A percentile compares a stretch with the other conserved stretches of the same genome.
Evolutionary conservation across 2,113 vertebrate genomes (phyloP).

Genomic region (Pteropus alecto): DNA sequence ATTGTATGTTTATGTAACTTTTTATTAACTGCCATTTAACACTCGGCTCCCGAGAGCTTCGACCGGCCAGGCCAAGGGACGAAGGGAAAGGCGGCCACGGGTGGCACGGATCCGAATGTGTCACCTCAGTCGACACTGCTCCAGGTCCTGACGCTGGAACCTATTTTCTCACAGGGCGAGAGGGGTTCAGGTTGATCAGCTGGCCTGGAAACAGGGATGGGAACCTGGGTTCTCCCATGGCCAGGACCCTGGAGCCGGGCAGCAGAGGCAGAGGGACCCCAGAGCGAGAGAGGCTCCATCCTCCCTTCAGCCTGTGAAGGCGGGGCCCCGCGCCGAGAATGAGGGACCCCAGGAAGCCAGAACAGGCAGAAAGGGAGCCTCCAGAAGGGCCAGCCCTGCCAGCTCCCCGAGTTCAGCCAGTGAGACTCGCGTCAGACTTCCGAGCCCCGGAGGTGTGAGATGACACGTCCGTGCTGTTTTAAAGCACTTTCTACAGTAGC

Average conservation of each 20-base stretch:
- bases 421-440: accelerated
- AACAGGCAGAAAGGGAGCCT: accelerated
- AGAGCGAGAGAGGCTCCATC: accelerated
- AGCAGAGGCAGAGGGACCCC: neutral
- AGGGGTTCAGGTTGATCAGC: neutral
- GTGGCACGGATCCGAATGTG: neutral
- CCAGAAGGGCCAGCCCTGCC: neutral
- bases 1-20: accelerated
- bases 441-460: accelerated
- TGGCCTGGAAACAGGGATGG: neutral
- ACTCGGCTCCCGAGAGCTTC: accelerated
- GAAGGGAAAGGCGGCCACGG: accelerated
- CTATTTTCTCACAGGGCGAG: accelerated
- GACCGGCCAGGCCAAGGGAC: neutral
- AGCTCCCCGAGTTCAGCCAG: accelerated
- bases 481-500: neutral
- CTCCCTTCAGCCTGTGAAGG: accelerated
- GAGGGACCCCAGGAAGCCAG: neutral
- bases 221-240: neutral
- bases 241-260: no score
- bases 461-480: accelerated
- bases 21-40: neutral
- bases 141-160: neutral
- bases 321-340: accelerated
- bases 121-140: accelerated